phyloP scores from a whole-genome alignment of 1,140 invertebrate species.

The Parasteatoda tepidariorum region DNA sequence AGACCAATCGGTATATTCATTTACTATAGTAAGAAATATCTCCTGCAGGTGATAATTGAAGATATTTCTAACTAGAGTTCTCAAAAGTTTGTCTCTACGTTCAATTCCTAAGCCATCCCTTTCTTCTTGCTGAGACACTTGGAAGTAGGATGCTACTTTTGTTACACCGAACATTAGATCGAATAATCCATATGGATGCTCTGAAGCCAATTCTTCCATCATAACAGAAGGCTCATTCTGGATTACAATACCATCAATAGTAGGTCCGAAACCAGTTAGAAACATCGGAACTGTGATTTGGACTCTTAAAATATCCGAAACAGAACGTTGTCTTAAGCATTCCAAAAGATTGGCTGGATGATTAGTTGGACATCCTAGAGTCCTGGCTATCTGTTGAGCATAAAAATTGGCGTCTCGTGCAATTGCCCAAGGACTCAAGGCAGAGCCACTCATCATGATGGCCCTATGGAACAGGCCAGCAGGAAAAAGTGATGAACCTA shows the following conservation, averaged over 20 bases:
- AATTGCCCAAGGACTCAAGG: constrained; percentile 66
- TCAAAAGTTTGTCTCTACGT: constrained; percentile 87
- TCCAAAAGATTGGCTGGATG: constrained; percentile 64
- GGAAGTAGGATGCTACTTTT: constrained; percentile 64
- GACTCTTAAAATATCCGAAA: constrained; percentile 70
- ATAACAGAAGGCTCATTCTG: constrained; percentile 66
- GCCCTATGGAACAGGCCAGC: constrained; percentile 66
- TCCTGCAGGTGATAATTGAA: constrained; percentile 88
- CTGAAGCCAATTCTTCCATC: constrained; percentile 64
- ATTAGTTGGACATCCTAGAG: constrained; percentile 79
- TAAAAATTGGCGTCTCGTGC: constrained; percentile 61
- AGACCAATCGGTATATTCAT: constrained; percentile 98
- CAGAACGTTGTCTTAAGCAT: constrained; percentile 75
- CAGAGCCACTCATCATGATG: constrained; percentile 67
- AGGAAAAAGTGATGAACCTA: constrained; percentile 33
- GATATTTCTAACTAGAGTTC: constrained; percentile 86
- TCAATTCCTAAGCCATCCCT: constrained; percentile 92
- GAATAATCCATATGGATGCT: constrained; percentile 82
- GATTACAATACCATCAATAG: constrained; percentile 78
- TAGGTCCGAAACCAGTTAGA: constrained; percentile 89
- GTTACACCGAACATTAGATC: constrained; percentile 94
- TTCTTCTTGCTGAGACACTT: constrained; percentile 91
- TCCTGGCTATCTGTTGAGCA: constrained; percentile 78
- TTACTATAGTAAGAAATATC: constrained; percentile 95
- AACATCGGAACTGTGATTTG: constrained; percentile 82